Base-by-base conservation (phyloP, 1,140 invertebrate species). In the Kradibia gibbosae region DNA sequence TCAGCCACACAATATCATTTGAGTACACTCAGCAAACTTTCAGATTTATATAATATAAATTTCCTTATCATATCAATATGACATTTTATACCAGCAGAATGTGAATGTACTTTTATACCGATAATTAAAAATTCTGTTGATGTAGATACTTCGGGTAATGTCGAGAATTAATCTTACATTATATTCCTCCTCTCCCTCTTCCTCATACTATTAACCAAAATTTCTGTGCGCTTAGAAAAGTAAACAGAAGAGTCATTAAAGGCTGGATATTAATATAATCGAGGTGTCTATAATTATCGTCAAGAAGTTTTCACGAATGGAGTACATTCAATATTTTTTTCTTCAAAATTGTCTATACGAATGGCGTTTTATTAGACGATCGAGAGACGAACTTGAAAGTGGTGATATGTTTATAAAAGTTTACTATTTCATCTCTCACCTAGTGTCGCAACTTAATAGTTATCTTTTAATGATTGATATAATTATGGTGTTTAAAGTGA, bases 1-100 rank as follows among this genome's bases (percentile, higher is more conserved):
- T 50, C 42, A 31, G 25, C 20, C 39, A 17, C 28, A 50, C 8
- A 60, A 75, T 76, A 65, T 76, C 65, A 65, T 76, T 76, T 65
- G 20, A 42, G 22, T 57, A 48, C 22, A 4, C 22, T 39, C 36
- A 75, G 25, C 53, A 42, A 28, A 75, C 53, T 60, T 75, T 34
- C 22, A 42, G 34, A 53, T 60, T 25, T 20, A 60, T 11, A 75
- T 25, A 1, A 36, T 34, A 8, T 42, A 75, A 31, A 22, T 75
- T 42, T 60, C 11, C 50, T 75, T 75, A 75, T 74, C 50, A 15
- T 39, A 50, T 75, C 34, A 13, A 53, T 15, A 15, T 75, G 22
- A 75, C 22, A 75, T 75, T 75, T 75, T 60, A 60, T 36, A 60
- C 36, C 34, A 7, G 25, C 20, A 17, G 50, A 22, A 57, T n/a